Evolutionary conservation across 2,797 vertebrate genomes (phyloP).

Genomic region (Enteromius unitaeniatus): DNA sequence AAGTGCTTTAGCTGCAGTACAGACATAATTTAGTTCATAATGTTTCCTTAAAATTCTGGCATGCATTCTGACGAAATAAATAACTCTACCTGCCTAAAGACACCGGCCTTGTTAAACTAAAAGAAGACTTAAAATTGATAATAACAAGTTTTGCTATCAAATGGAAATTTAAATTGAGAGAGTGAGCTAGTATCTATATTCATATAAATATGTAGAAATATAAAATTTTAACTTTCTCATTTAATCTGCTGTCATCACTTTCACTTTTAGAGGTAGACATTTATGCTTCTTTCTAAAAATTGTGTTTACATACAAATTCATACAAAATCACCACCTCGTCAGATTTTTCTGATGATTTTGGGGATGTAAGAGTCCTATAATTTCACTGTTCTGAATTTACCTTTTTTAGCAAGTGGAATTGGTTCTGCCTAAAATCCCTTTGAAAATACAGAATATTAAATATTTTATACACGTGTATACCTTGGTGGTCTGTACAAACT

Average conservation of each 20-base stretch:
- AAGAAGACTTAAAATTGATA: background rate
- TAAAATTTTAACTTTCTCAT: too few species aligned
- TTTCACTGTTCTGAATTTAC: background rate
- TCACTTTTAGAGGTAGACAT: background rate
- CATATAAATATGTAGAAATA: background rate
- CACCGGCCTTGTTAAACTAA: background rate
- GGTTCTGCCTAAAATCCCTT: background rate
- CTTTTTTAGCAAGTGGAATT: background rate
- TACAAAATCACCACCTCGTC: background rate
- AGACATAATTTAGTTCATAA: background rate
- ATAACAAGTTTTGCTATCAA: background rate
- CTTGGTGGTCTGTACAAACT: slow-evolving; percentile 89
- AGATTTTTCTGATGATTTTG: background rate
- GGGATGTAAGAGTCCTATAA: background rate
- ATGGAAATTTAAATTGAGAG: background rate
- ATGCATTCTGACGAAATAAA: background rate
- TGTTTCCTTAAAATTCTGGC: background rate
- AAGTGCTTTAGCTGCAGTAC: background rate
- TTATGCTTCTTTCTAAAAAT: background rate
- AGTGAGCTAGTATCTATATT: background rate
- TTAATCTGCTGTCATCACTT: background rate
- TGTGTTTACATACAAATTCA: background rate
- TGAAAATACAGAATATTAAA: background rate
- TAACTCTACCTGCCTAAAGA: background rate
- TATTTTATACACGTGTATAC: slow-evolving; percentile 66